Evolutionary conservation across 2,888 invertebrate species (phyloP).

Genomic region (Scaptomyza flava): DNA sequence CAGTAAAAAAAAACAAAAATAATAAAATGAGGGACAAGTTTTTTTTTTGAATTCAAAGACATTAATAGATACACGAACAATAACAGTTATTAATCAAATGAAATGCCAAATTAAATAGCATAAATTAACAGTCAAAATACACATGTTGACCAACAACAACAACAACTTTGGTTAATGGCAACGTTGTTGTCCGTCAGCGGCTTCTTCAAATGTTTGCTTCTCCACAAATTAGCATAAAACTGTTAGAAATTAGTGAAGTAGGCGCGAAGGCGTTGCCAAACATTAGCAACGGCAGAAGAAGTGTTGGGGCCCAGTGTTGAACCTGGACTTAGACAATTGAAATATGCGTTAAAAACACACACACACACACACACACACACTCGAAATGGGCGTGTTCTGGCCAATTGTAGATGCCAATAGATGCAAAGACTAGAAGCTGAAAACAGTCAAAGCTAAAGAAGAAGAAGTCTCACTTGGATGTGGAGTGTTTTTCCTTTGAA

Average conservation of each 20-base stretch:
- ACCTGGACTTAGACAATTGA: conserved; percentile 37
- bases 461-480: neutral
- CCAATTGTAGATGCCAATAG: conserved; percentile 6
- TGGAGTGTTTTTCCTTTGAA: too few relatives aligned
- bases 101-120: conserved; percentile 63
- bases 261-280: conserved; percentile 25
- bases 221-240: conserved; percentile 71
- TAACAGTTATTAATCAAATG: conserved; percentile 69
- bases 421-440: conserved; percentile 14
- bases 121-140: conserved; percentile 63
- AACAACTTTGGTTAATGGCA: conserved; percentile 44
- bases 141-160: conserved; percentile 43
- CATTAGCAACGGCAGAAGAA: neutral
- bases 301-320: too few relatives aligned
- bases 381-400: conserved; percentile 36
- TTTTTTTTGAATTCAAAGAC: conserved; percentile 24
- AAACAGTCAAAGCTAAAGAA: neutral
- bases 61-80: conserved; percentile 25
- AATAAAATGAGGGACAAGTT: conserved; percentile 24
- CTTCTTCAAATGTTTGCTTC: conserved; percentile 55
- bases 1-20: too few relatives aligned
- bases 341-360: neutral
- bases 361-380: conserved; percentile 9
- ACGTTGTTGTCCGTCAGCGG: conserved; percentile 42
- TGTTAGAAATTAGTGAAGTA: conserved; percentile 64